Percentiles rank a stretch among this genome's conserved stretches.
Conservation (phyloP, 2,888 invertebrate species). For the Germaria angustata region DNA sequence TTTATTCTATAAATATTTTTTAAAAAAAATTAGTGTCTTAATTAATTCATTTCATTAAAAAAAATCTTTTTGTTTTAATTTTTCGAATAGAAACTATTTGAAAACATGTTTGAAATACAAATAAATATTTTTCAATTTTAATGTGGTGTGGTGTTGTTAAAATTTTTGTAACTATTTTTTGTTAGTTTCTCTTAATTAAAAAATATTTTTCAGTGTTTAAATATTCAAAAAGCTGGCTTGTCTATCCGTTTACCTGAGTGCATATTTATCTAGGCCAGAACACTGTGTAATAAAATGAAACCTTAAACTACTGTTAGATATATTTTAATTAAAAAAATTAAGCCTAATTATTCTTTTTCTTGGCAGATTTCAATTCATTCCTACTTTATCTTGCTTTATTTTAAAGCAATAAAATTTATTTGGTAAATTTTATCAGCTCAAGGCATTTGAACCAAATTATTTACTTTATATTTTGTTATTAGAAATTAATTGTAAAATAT, state of each 20-base stretch:
- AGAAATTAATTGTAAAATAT: no score
- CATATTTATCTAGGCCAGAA: background rate
- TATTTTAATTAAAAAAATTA: slow-evolving; percentile 22
- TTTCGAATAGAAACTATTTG: background rate
- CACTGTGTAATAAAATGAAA: slow-evolving; percentile 11
- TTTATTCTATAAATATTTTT: no score
- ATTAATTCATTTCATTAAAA: no score
- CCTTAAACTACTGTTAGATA: slow-evolving; percentile 50
- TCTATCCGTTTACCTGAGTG: background rate
- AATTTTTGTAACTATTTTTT: slow-evolving; percentile 43
- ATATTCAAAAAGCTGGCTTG: background rate
- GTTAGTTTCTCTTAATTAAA: background rate
- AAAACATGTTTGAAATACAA: background rate
- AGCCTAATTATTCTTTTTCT: background rate
- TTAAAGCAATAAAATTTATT: slow-evolving; percentile 35
- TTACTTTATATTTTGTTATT: no score
- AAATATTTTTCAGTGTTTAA: slow-evolving; percentile 11
- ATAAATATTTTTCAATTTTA: slow-evolving; percentile 9
- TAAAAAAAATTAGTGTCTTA: no score
- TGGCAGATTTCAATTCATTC: background rate
- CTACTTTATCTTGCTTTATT: background rate
- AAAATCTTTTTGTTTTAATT: background rate
- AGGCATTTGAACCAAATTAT: background rate
- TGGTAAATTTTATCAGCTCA: slow-evolving; percentile 37
- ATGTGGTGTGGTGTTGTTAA: slow-evolving; percentile 22